Base-by-base conservation (phyloP, 2,113 vertebrate species). In the Felis chaus region DNA sequence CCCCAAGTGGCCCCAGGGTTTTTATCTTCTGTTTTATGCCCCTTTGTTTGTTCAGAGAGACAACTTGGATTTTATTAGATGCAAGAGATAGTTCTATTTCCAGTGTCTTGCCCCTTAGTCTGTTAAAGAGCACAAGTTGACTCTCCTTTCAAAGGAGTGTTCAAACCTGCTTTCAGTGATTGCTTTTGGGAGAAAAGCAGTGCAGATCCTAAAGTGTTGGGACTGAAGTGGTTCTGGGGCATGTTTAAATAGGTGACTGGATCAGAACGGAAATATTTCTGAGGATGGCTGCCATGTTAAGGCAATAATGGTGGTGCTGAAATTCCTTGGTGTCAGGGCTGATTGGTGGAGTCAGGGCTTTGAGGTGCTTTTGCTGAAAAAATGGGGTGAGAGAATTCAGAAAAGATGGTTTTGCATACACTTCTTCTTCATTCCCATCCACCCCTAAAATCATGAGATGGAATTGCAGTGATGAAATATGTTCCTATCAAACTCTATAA, bases 321-420 rank as follows among this genome's bases (percentile, higher is more conserved):
- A 97, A 96, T 55, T 68, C 79, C 57, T 97, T 27, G 85, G 78
- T 88, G 83, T 91, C 85, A 74, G 41, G 65, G 23, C 45, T 95
- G 78, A 92, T 57, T 88, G 19, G 45, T 86, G 29, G 83, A 93
- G n/a, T 95, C 8, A 6, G 78, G 81, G 31, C 53, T 98, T 39
- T 55, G 83, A 89, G 31, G 74, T 55, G 36, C 76, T 97, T 71
- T 88, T 69, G 65, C 23, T 94, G 66, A 89, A 80, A 65, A 66
- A 87, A 79, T 33, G 31, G 48, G 53, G 53, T 79, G 31, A 79
- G 57, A 89, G 89, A 98, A 95, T 96, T 98, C 61, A 98, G 96
- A 98, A 97, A 94, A 94, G 71, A 85, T 76, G 83, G 95, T 87
- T 95, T 97, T 89, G 25, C 45, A 88, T 65, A 45, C 4, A 95